These are phyloP conservation scores for Drosophila cognata DNA, from an alignment of 2,888 invertebrate species.

Conservation along the genomic window DNA sequence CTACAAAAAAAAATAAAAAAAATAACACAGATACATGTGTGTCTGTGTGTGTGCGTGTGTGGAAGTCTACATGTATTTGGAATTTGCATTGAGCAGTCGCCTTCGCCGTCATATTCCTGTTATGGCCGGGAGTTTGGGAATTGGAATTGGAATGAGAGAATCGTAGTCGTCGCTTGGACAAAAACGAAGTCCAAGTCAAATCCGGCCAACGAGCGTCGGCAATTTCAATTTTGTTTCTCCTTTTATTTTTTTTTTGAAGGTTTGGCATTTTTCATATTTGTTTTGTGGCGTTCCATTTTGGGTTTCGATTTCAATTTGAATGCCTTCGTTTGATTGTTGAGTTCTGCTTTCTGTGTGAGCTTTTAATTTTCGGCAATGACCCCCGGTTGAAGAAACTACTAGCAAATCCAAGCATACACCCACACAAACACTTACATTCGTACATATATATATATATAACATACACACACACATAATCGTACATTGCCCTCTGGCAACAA, in stretches of 20 bases:
- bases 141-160: slow-evolving; percentile 13
- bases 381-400: slow-evolving; percentile 29
- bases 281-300: slow-evolving; percentile 34
- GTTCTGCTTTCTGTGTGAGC: slow-evolving; percentile 27
- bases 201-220: slow-evolving; percentile 36
- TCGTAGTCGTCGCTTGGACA: slow-evolving; percentile 23
- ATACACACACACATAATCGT: slow-evolving; percentile 58
- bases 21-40: slow-evolving; percentile 42
- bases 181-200: slow-evolving; percentile 38
- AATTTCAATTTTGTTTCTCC: slow-evolving; percentile 26
- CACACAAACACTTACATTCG: not conserved
- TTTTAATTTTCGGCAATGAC: slow-evolving; percentile 60
- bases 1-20: slow-evolving; percentile 68
- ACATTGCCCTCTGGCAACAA: slow-evolving; percentile 71
- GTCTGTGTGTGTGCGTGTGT: slow-evolving; percentile 3
- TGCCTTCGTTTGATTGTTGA: slow-evolving; percentile 34
- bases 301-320: slow-evolving; percentile 31
- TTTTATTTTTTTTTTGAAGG: slow-evolving; percentile 21
- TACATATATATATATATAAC: not conserved
- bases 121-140: slow-evolving; percentile 41
- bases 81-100: slow-evolving; percentile 74
- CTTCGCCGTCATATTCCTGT: slow-evolving; percentile 50
- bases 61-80: slow-evolving; percentile 55
- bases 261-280: slow-evolving; percentile 33
- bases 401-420: slow-evolving; percentile 21